These are phyloP conservation scores for Holothuria glaberrima DNA, from an alignment of 35 echinoderm and acorn worm genomes.

Conservation along the genomic window DNA sequence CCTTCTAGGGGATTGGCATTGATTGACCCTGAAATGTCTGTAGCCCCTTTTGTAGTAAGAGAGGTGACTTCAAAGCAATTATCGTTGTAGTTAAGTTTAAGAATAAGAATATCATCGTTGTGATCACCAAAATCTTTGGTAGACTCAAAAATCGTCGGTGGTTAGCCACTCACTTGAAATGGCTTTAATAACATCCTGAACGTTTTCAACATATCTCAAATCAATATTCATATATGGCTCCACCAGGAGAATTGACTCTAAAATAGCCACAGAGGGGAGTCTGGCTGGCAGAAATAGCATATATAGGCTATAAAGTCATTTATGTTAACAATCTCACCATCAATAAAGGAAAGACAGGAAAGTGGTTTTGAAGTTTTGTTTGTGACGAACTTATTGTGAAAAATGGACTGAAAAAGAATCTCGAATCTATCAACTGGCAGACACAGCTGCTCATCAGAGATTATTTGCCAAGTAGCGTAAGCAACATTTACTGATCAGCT, in stretches of 20 bases:
- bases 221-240: too few species aligned
- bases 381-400: slow-evolving; percentile 8
- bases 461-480: not conserved
- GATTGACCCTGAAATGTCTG: too few species aligned
- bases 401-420: not conserved
- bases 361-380: not conserved
- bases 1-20: too few species aligned
- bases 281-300: not conserved
- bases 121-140: too few species aligned
- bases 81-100: too few species aligned
- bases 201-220: too few species aligned
- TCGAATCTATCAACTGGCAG: not conserved
- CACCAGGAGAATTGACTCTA: not conserved
- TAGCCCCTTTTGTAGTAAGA: too few species aligned
- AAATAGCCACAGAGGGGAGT: not conserved
- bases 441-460: not conserved
- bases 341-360: not conserved
- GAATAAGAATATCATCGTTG: too few species aligned
- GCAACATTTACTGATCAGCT: not conserved
- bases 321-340: not conserved
- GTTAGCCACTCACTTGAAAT: too few species aligned
- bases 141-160: too few species aligned
- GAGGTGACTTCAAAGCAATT: too few species aligned
- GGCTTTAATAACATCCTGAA: too few species aligned
- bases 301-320: not conserved